phyloP scores from a whole-genome alignment of 1,140 invertebrate genomes.

The Rhyzopertha dominica region DNA sequence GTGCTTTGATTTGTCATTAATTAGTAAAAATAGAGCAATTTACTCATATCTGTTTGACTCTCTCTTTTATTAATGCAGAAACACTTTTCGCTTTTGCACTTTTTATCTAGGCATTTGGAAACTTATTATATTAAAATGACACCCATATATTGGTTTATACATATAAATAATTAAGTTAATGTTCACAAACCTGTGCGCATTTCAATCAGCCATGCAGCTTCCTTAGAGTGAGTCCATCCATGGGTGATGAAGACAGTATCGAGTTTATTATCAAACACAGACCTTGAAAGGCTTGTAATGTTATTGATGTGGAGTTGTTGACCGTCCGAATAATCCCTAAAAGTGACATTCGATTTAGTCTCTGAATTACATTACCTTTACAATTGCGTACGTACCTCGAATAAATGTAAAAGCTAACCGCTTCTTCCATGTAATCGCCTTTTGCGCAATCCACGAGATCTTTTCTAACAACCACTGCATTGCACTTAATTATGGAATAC shows the following conservation, averaged over 20 bases:
- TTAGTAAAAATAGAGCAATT: background rate
- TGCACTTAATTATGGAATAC: too few species aligned
- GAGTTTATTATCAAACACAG: slow-evolving; percentile 21
- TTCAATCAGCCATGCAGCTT: slow-evolving; percentile 34
- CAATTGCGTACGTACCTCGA: too few species aligned
- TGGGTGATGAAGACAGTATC: slow-evolving; percentile 36
- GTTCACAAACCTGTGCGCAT: slow-evolving; percentile 29
- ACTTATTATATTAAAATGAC: background rate
- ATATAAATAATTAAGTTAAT: slow-evolving; percentile 12
- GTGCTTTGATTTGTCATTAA: too few species aligned
- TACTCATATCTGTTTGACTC: background rate
- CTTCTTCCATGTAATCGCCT: too few species aligned
- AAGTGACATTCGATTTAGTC: too few species aligned
- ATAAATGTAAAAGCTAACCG: too few species aligned
- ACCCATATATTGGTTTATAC: slow-evolving; percentile 4
- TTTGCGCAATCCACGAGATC: too few species aligned
- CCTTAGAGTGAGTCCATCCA: slow-evolving; percentile 33
- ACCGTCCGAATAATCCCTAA: too few species aligned
- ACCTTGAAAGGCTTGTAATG: too few species aligned
- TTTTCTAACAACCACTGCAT: too few species aligned
- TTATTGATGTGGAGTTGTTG: too few species aligned
- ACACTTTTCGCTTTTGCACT: background rate
- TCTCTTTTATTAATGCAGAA: background rate
- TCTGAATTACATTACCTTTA: too few species aligned
- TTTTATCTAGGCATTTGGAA: background rate